Evolutionary conservation across 2,113 vertebrate species (phyloP), one percentile per base, ranked within the genome.

Genomic region (Gavialis gangeticus): DNA sequence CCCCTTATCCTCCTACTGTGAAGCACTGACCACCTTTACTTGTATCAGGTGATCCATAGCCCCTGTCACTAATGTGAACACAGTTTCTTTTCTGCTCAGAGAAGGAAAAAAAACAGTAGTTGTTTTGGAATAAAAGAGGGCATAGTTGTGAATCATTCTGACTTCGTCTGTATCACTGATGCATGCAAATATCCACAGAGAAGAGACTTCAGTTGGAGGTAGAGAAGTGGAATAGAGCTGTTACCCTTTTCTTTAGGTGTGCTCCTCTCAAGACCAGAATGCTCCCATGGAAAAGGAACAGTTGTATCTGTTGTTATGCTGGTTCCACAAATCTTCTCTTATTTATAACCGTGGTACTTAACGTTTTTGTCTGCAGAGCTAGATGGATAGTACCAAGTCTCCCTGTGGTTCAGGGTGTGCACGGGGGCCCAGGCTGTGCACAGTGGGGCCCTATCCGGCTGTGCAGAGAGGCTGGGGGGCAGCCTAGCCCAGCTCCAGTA

Each of bases 171-270:
- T n/a, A 15, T 69, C 67, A 69, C 30, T 19, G 3, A 37, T 73
- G 59, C 18, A 9, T 18, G 14, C 25, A 81, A 21, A 25, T 81
- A n/a, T 60, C 73, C 2, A 84, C 69, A 84, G 14, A 58, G 84
- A 76, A 71, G 24, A 6, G 57, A 5, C 37, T 73, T 13, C 27
- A 62, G 64, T 75, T 85, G 55, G 9, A 15, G 34, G 34, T 69
- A 34, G 37, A 17, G 60, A 80, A 27, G 56, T 17, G 28, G 2
- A 78, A 15, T 78, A 0, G 0, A 60, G 16, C 0, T 0, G 19
- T 84, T 14, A 7, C 10, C 24, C 46, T 34, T 17, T 34, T 5
- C 10, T 3, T 69, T 37, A 34, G 30, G 10, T 21, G 67, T 34
- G 21, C 9, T 90, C 6, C 5, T 0, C 0, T 62, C 69, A 34